Conservation (phyloP, 2,113 vertebrate genomes). For the Acanthisitta chloris region DNA sequence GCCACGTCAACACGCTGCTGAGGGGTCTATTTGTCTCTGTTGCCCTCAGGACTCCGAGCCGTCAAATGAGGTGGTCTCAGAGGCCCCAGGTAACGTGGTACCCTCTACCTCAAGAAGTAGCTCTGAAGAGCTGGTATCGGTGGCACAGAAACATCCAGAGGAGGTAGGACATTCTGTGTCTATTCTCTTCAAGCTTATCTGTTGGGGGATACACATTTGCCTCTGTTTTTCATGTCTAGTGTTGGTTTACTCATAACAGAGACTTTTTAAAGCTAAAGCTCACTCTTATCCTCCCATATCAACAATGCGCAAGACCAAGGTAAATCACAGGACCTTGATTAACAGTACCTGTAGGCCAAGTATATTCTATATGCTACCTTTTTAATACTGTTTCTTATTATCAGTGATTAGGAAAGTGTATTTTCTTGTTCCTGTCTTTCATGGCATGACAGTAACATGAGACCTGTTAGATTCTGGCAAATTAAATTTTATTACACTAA, state of each 20-base stretch:
- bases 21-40: constrained; percentile 70
- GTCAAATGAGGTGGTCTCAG: constrained; percentile 71
- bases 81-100: constrained; percentile 66
- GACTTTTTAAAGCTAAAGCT: background rate
- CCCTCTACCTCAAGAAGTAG: constrained; percentile 70
- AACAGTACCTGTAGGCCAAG: background rate
- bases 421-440: background rate
- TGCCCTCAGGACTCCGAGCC: constrained; percentile 68
- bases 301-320: background rate
- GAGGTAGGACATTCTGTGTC: constrained; percentile 70
- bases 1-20: constrained; percentile 33
- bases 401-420: background rate
- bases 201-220: background rate
- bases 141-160: constrained; percentile 70
- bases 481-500: background rate
- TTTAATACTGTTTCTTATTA: background rate
- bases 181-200: constrained; percentile 24
- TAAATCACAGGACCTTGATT: background rate
- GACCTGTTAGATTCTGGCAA: background rate
- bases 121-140: constrained; percentile 66
- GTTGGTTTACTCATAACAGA: background rate
- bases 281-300: background rate
- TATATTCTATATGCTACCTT: background rate
- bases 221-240: constrained; percentile 10
- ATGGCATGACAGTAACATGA: background rate